Evolutionary conservation across 2,888 invertebrate species (phyloP), one percentile per base, ranked within the genome.

Genomic region (Sinhomidia bicolor): DNA sequence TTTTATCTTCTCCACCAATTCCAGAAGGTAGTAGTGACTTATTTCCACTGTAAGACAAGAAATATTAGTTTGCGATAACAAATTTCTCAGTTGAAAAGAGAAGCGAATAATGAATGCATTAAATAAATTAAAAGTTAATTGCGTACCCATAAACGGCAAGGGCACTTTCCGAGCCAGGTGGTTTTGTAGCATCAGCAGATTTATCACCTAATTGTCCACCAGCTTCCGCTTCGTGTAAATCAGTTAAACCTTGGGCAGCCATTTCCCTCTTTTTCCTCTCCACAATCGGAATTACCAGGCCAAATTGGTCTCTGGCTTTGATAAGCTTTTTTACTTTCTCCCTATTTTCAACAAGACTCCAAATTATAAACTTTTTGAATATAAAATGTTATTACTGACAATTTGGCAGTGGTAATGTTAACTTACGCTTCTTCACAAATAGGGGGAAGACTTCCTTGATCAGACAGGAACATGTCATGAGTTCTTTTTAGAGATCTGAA

Each of bases 401-500:
- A n/a, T n/a, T n/a, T n/a, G n/a, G n/a, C n/a, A n/a, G n/a, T n/a
- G n/a, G n/a, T n/a, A 1, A 44, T 14, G n/a, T n/a, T n/a, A 23
- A 80, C 92, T 91, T 95, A 98, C 97, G 97, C 96, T 93, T 95
- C 95, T 82, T 97, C 96, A 93, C 99, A 98, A 60, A 96, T 95
- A 79, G 97, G 96, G 4, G 99, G 98, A 82, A 98, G 94, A 90
- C 95, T 94, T 29, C 97, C 96, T 93, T 99, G 98, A 93, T 99
- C 98, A 14, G 97, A 96, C 71, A 99, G 94, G 94, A 99, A 99
- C 96, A 99, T 97, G 94, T 99, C 99, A 93, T 99, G 99, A 0
- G 99, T 98, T 93, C 99, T 95, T 94, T 99, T 99, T 91, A 99
- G 94, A 7, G 99, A 99, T 92, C 99, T 95, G 93, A 99, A 99